phyloP scores from a whole-genome alignment of 2,888 invertebrate species.

The Hirtodrosophila alboralis region DNA sequence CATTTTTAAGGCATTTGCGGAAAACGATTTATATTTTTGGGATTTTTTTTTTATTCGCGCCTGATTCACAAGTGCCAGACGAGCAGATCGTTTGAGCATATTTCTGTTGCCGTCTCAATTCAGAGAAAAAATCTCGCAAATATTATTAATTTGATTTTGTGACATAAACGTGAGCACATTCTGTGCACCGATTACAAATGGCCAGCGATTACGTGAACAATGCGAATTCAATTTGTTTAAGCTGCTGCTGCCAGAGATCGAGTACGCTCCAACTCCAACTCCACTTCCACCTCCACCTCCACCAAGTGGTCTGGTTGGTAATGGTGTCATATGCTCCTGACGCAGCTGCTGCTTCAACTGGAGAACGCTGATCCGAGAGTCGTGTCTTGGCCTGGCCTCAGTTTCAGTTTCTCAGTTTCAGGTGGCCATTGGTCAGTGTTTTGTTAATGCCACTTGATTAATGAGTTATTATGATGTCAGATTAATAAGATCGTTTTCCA shows the following conservation, averaged over 20 bases:
- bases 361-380: constrained; percentile 57
- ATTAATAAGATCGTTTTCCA: constrained; percentile 83
- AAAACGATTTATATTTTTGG: constrained; percentile 15
- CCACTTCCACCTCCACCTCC: constrained; percentile 5
- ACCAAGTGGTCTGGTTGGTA: constrained; percentile 14
- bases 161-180: constrained; percentile 76
- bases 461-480: constrained; percentile 84
- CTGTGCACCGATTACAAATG: constrained; percentile 63
- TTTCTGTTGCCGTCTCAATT: constrained; percentile 44
- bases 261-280: constrained; percentile 20
- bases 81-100: constrained; percentile 17
- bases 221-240: constrained; percentile 76
- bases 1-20: constrained; percentile 39
- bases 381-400: constrained; percentile 50
- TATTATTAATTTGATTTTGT: constrained; percentile 64
- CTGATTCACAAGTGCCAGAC: constrained; percentile 56
- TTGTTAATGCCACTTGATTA: constrained; percentile 81
- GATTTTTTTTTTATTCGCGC: constrained; percentile 27
- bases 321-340: constrained; percentile 48
- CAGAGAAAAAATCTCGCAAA: constrained; percentile 39
- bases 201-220: constrained; percentile 67
- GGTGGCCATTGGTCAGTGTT: constrained; percentile 64
- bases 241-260: constrained; percentile 60
- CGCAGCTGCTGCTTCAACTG: constrained; percentile 46
- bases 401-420: constrained; percentile 31